Evolutionary conservation across 2,797 vertebrate genomes (phyloP), one percentile per base, ranked within the genome.

Genomic region (Dicrostonyx torquatus): DNA sequence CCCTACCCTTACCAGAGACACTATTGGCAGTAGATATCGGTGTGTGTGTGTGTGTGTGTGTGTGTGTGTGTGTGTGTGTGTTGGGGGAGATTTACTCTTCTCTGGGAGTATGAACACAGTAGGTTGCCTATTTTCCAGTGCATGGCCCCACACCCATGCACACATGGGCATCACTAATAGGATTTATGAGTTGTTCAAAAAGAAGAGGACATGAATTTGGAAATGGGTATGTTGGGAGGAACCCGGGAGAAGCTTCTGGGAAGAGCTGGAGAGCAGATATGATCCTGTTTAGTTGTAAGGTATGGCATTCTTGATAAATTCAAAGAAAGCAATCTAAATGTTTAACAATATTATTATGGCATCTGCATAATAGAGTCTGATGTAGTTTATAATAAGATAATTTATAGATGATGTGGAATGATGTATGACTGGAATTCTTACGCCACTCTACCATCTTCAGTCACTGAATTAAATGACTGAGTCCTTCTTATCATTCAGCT

Each of bases 361-460:
- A 72, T 53, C 43, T 17, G 34, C 50, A 4, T n/a, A 37, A 50
- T 40, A 18, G 26, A 43, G 31, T 4, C 20, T 1, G 31, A 11
- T n/a, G 7, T 34, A 7, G 29, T 60, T 68, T 34, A 43, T 75
- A n/a, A 53, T 48, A 13, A 34, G 13, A 24, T 5, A n/a, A 31
- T n/a, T 53, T 7, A 10, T 3, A 62, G n/a, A 34, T 12, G 26
- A 68, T 40, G 34, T 14, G 37, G 31, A 37, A 3, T 66, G 60
- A 29, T 14, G 1, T 12, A 5, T 20, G 68, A 53, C 29, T 40
- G 43, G 48, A 48, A 90, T 50, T 5, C 9, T 14, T 20, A 26
- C 12, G 10, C 7, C 34, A 1, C 1, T 0, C 24, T 20, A 8
- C 1, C 1, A 11, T 31, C 70, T 15, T 78, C n/a, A 34, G 0